These are phyloP conservation scores for Denticeps clupeoides DNA, from an alignment of 2,797 vertebrate species.

Conservation along the genomic window DNA sequence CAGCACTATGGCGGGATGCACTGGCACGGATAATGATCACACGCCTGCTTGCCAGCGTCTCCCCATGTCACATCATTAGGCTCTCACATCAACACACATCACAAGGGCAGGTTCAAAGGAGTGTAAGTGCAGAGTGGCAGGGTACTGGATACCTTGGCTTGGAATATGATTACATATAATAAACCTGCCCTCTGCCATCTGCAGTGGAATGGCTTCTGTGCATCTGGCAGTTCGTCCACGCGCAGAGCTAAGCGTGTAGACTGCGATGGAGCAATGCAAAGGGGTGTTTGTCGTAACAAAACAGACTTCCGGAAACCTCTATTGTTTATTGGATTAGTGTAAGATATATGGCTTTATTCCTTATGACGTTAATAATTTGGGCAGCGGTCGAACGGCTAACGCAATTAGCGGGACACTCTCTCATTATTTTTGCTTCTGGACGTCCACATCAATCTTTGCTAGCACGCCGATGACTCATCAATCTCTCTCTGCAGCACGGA, in stretches of 20 bases:
- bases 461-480: no score
- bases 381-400: not conserved
- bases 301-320: no score
- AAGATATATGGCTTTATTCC: not conserved
- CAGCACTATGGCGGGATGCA: not conserved
- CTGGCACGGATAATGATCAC: not conserved
- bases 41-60: not conserved
- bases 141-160: no score
- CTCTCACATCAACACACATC: not conserved
- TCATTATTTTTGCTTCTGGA: not conserved
- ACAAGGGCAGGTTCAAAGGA: not conserved
- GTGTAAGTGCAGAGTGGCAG: not conserved
- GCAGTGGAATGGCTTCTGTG: no score
- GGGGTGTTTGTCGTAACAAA: no score
- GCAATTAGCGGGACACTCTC: not conserved
- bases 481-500: constrained; percentile 40
- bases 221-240: no score
- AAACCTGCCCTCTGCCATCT: no score
- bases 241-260: no score
- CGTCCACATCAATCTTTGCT: not conserved
- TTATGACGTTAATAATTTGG: not conserved
- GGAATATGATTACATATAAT: no score
- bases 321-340: no score
- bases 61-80: not conserved
- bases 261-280: no score